Evolutionary conservation across 2,888 invertebrate species (phyloP), one percentile per base, ranked within the genome.

Genomic region (Trissonchulus sp.): DNA sequence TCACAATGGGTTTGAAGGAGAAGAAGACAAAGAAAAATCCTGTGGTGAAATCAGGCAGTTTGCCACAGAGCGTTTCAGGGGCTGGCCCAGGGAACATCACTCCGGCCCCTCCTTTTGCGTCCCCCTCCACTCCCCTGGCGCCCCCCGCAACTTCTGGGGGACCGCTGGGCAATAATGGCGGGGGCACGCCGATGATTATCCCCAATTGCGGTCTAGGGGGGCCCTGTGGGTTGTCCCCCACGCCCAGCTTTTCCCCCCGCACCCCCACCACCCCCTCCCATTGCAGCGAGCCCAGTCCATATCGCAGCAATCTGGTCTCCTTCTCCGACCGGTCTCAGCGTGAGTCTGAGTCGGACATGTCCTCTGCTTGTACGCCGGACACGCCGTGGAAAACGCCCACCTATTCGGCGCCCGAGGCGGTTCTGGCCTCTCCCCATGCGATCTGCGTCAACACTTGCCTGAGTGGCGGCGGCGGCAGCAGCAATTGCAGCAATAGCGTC

Each of bases 1-100:
- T 82, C 18, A 80, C 80, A 79, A 76, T 77, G 48, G 82, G 82
- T 60, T 33, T 78, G 74, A 78, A 72, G 28, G 76, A 78, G 68
- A 78, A 81, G n/a, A 81, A 81, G 74, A 77, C 73, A 34, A 75
- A 77, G n/a, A 75, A 72, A 34, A 38, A 23, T 15, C 31, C 65
- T 3, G 31, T 30, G 65, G n/a, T n/a, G 30, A 28, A 15, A 3
- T 3, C 15, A 3, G 48, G 48, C 8, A 15, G 8, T 8, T n/a
- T 30, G 65, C 65, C 65, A 18, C 3, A 3, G 15, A 65, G 28
- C 65, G n/a, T n/a, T n/a, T n/a, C n/a, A n/a, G n/a, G n/a, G n/a
- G n/a, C n/a, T n/a, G n/a, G n/a, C n/a, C n/a, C n/a, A n/a, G 28
- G 65, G 8, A 65, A 18, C 3, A 8, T 18, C n/a, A 30, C 28